A percentile compares a stretch with the other conserved stretches of the same genome.
These are phyloP conservation scores for Arrhopalites spinosus DNA, from an alignment of 2,888 invertebrate genomes.

Conservation along the genomic window DNA sequence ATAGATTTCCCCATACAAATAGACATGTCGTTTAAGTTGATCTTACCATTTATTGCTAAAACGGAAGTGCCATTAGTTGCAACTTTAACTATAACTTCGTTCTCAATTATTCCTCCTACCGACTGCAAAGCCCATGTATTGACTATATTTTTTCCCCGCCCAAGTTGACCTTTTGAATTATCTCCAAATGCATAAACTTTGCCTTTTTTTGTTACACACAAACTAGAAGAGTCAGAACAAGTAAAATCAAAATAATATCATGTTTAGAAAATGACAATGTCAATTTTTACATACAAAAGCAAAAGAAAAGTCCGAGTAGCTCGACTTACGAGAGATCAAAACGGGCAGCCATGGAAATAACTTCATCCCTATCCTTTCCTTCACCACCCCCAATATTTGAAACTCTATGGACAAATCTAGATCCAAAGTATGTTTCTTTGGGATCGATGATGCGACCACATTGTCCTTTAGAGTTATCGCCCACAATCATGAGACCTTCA, in stretches of 20 bases:
- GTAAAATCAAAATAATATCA: background rate
- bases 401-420: slow-evolving; percentile 71
- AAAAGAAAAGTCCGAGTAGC: background rate
- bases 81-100: slow-evolving; percentile 79
- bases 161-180: slow-evolving; percentile 95
- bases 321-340: slow-evolving; percentile 82
- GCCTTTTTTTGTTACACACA: slow-evolving; percentile 79
- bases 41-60: slow-evolving; percentile 79
- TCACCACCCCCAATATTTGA: slow-evolving; percentile 62
- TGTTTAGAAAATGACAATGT: background rate
- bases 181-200: slow-evolving; percentile 87
- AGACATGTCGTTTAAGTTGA: background rate
- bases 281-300: too few relatives aligned
- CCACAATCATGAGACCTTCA: slow-evolving; percentile 81
- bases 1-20: background rate
- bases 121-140: slow-evolving; percentile 67
- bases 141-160: slow-evolving; percentile 68
- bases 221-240: slow-evolving; percentile 61
- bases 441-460: slow-evolving; percentile 81
- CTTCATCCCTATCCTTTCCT: slow-evolving; percentile 62
- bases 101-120: slow-evolving; percentile 83
- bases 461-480: slow-evolving; percentile 93
- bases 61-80: slow-evolving; percentile 84
- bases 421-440: slow-evolving; percentile 74
- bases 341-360: slow-evolving; percentile 77